Evolutionary conservation across 1,140 invertebrate genomes (phyloP), one percentile per base, ranked within the genome.

Genomic region (Drosophila paulistorum): DNA sequence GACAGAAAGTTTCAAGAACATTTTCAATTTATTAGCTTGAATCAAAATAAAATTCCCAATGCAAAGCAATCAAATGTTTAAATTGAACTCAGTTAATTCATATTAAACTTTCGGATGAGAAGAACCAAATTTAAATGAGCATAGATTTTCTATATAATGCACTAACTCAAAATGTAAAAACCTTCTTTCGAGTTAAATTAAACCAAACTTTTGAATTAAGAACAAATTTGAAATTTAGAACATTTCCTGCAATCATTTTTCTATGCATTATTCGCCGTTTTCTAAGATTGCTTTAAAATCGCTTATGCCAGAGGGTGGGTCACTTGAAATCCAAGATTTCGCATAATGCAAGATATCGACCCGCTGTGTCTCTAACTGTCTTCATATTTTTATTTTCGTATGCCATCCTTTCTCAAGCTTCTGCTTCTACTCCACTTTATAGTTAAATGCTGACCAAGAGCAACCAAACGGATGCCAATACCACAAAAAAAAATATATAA

Each of bases 361-460:
- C 45, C 37, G 37, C 37, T 39, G 37, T 11, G 37, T 39, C 11
- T 39, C 11, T 39, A 51, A 20, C 45, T 51, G 45, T 51, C 45
- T 51, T 51, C 45, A 51, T 51, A 51, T 51, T 51, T 51, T 45
- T 39, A 39, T 39, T 51, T 23, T n/a, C 45, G 7, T 11, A 11
- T 51, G 45, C 45, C 17, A 51, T 51, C 20, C 45, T 51, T 23
- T 9, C 2, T 48, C 4, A 7, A 10, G 7, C 45, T 17, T 48
- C 14, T 37, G 7, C 35, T 11, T 37, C 45, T 51, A 51, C 45
- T 51, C 13, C 45, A 9, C 7, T 48, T 48, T n/a, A 51, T 23
- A 23, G 17, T 51, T 51, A 23, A 51, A 51, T 20, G 20, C 45
- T 48, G 45, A 48, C 14, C 45, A 48, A 48, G 14, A 48, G 14